phyloP scores from a whole-genome alignment of 2,113 vertebrate genomes.

The Nannospalax galili region DNA sequence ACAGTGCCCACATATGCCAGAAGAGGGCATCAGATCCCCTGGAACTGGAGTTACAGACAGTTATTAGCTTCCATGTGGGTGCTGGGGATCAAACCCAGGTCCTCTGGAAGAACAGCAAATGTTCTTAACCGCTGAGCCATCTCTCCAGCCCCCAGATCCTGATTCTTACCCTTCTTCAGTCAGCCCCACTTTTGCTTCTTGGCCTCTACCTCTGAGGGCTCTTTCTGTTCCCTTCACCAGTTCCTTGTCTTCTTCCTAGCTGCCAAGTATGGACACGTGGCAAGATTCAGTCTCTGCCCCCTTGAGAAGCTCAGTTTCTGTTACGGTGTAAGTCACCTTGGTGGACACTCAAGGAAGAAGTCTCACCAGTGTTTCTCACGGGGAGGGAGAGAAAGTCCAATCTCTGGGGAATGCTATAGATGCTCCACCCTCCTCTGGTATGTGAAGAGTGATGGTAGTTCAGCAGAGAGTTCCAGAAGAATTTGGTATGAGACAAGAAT shows the following conservation, averaged over 20 bases:
- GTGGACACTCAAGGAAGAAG: not conserved
- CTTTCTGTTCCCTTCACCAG: not conserved
- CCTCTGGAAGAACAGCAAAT: no score
- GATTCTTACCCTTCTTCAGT: no score
- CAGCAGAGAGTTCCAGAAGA: not conserved
- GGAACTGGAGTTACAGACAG: no score
- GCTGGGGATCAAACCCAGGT: no score
- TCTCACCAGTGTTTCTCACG: not conserved
- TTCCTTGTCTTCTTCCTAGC: constrained; percentile 29
- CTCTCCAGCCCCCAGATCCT: not conserved
- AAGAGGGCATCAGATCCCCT: no score
- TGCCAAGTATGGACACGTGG: not conserved
- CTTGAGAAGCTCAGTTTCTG: not conserved
- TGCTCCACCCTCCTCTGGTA: not conserved
- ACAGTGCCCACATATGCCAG: no score
- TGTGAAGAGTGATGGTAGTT: not conserved
- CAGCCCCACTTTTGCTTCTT: not conserved
- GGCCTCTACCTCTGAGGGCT: not conserved
- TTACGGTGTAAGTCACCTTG: not conserved
- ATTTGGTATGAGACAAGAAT: not conserved
- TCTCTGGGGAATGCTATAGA: not conserved
- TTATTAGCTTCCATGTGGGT: no score
- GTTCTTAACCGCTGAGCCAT: no score
- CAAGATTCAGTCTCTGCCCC: not conserved
- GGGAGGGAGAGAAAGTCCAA: not conserved